phyloP scores from a whole-genome alignment of 2,888 invertebrate species.

The Scrobipalpa costella region DNA sequence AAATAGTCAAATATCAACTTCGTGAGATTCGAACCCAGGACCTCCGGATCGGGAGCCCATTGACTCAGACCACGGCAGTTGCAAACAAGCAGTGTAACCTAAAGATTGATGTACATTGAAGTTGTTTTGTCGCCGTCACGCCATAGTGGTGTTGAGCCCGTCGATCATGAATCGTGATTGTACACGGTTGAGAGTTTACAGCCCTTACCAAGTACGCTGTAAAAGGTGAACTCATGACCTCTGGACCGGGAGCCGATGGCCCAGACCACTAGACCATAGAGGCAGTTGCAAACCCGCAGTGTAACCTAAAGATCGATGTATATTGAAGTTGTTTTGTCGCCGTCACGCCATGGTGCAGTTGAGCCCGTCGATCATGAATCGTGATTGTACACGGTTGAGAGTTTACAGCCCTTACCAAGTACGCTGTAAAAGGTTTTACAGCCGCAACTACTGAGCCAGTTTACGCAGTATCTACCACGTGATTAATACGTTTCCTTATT shows the following conservation, averaged over 20 bases:
- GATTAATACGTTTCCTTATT: slow-evolving; percentile 43
- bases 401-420: slow-evolving; percentile 61
- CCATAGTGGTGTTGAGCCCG: background rate
- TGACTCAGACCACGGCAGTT: no score
- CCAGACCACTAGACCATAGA: no score
- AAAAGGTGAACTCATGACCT: no score
- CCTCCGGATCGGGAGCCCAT: no score
- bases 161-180: slow-evolving; percentile 40
- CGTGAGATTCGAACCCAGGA: no score
- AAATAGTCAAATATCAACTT: no score
- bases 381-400: slow-evolving; percentile 54
- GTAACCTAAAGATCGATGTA: background rate
- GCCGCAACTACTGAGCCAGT: slow-evolving; percentile 39
- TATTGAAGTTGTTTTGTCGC: background rate
- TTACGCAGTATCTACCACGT: slow-evolving; percentile 28
- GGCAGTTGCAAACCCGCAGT: no score
- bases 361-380: slow-evolving; percentile 12
- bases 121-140: background rate
- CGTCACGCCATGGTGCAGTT: background rate
- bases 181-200: slow-evolving; percentile 58
- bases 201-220: slow-evolving; percentile 58
- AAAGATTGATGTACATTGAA: background rate
- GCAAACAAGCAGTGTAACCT: background rate
- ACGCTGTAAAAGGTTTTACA: slow-evolving; percentile 58
- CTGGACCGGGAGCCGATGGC: no score